Conservation (phyloP, 2,113 vertebrate species). For the Nesoenas mayeri region DNA sequence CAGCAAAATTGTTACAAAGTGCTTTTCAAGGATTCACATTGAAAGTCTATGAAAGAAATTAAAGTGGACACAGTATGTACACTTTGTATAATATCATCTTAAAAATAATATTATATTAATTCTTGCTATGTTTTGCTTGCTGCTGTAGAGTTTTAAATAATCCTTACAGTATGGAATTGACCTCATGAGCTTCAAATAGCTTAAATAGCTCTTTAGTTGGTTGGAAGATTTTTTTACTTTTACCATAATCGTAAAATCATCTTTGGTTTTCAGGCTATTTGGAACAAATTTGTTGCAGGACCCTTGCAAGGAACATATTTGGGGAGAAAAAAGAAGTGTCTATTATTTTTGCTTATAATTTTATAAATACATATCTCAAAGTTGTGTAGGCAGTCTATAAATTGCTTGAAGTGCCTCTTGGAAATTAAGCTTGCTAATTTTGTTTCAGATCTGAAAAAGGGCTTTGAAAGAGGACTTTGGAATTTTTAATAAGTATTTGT, state of each 20-base stretch:
- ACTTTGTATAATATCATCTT: not conserved
- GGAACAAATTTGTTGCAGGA: not conserved
- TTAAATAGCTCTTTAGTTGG: not conserved
- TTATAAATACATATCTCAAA: not conserved
- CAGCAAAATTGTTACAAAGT: not conserved
- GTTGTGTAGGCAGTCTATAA: not conserved
- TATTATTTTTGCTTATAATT: not conserved
- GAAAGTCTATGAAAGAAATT: not conserved
- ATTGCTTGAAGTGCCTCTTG: not conserved
- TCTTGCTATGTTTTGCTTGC: not conserved
- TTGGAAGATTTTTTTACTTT: not conserved
- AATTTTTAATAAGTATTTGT: not conserved
- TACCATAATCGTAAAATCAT: not conserved
- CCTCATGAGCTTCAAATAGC: not conserved
- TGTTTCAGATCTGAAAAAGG: not conserved
- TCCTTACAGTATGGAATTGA: not conserved
- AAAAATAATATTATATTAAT: not conserved
- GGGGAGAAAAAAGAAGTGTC: accelerated
- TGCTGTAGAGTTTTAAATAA: not conserved
- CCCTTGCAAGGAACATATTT: not conserved
- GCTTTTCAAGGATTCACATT: not conserved
- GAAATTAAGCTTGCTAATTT: not conserved
- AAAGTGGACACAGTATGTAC: not conserved
- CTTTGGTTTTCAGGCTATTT: not conserved
- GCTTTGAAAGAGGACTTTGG: not conserved